Conservation (phyloP, 1,140 invertebrate species). For the Heliconius melpomene region DNA sequence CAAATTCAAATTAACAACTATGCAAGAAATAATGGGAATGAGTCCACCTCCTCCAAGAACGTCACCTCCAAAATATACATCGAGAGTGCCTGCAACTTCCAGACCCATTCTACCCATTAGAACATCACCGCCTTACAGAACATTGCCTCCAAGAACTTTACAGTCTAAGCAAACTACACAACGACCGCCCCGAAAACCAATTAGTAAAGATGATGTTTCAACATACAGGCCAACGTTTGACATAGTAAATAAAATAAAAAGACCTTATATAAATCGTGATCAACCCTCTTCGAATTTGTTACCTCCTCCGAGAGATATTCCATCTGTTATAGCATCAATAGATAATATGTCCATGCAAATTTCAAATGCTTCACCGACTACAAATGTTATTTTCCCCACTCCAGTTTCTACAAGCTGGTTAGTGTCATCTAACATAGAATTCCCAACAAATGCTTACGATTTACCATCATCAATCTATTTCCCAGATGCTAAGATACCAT, state of each 20-base stretch:
- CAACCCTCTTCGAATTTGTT: constrained; percentile 68
- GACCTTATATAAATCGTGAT: constrained; percentile 62
- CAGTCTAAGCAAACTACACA: constrained; percentile 61
- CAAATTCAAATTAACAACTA: constrained; percentile 66
- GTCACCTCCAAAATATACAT: constrained; percentile 48
- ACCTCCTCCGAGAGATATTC: constrained; percentile 65
- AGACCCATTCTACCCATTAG: constrained; percentile 56
- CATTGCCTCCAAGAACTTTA: constrained; percentile 65
- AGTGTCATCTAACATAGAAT: constrained; percentile 69
- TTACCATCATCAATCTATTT: constrained; percentile 57
- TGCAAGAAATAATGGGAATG: constrained; percentile 80
- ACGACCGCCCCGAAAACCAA: constrained; percentile 62
- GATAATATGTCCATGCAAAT: constrained; percentile 36
- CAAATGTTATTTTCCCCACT: constrained; percentile 68
- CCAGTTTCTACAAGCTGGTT: constrained; percentile 71
- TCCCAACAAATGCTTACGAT: constrained; percentile 55
- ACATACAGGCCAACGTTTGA: constrained; percentile 74
- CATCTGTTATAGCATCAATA: constrained; percentile 50
- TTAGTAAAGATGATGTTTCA: constrained; percentile 68
- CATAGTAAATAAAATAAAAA: constrained; percentile 66
- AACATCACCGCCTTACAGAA: constrained; percentile 64
- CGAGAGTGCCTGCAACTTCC: constrained; percentile 54
- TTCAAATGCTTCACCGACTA: constrained; percentile 41
- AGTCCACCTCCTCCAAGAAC: constrained; percentile 71
- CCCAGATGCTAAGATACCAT: constrained; percentile 46